Percentiles rank a stretch among this genome's conserved stretches.
These are phyloP conservation scores for Morinoia aosen DNA, from an alignment of 2,888 invertebrate genomes.

Conservation along the genomic window DNA sequence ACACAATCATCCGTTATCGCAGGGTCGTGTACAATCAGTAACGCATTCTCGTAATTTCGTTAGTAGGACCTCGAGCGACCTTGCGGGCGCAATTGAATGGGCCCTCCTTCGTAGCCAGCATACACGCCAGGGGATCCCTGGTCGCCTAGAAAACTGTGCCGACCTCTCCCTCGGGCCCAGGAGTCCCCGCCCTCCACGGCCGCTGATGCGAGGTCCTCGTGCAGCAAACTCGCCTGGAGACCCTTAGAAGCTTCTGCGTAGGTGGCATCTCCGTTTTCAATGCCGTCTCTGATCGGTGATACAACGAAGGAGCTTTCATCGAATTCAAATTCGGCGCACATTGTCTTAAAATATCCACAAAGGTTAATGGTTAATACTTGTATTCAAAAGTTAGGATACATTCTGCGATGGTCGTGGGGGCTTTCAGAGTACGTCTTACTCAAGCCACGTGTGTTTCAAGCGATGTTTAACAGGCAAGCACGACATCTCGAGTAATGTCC, in stretches of 20 bases:
- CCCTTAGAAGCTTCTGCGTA: background rate
- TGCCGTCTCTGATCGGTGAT: background rate
- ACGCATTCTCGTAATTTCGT: background rate
- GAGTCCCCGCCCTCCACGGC: background rate
- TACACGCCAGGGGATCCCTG: background rate
- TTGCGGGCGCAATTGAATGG: background rate
- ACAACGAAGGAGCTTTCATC: background rate
- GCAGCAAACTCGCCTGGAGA: background rate
- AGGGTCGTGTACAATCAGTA: too few relatives aligned
- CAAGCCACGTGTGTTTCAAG: too few relatives aligned
- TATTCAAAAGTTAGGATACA: too few relatives aligned
- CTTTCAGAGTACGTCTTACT: too few relatives aligned
- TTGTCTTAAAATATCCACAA: background rate
- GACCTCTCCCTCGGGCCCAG: background rate
- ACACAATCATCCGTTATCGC: background rate
- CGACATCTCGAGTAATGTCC: background rate
- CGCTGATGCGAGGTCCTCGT: background rate
- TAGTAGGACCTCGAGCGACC: background rate
- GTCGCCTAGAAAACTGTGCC: background rate
- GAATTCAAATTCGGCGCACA: background rate
- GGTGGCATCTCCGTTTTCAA: background rate
- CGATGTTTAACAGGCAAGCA: background rate
- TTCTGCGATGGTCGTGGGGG: too few relatives aligned
- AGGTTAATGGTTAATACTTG: background rate
- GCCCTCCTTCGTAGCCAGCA: background rate